Conservation (phyloP, 2,888 invertebrate species). For the Ischnura elegans region DNA sequence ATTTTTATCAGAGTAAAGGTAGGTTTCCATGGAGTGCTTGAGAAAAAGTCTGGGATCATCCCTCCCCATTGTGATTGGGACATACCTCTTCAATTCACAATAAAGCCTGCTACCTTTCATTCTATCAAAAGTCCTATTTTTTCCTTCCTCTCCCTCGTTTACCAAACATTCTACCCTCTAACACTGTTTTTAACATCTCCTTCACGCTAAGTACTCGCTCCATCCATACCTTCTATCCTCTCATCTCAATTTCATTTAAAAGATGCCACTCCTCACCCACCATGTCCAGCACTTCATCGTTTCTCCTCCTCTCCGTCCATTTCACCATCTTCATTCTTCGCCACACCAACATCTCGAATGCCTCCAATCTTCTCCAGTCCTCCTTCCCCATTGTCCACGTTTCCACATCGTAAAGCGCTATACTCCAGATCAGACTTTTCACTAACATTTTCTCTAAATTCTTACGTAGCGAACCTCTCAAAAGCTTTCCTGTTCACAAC, state of each 20-base stretch:
- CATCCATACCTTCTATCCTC: neutral
- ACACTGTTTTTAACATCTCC: neutral
- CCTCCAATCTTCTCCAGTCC: neutral
- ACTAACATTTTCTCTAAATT: too few relatives aligned
- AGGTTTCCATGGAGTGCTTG: too few relatives aligned
- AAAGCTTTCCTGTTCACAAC: too few relatives aligned
- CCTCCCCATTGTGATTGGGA: too few relatives aligned
- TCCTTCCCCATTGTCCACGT: neutral
- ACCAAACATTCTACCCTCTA: neutral
- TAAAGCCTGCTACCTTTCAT: neutral
- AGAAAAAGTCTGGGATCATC: too few relatives aligned
- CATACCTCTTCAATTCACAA: too few relatives aligned
- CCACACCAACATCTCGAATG: neutral
- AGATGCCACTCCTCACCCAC: neutral
- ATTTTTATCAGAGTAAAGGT: too few relatives aligned
- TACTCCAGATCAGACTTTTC: too few relatives aligned
- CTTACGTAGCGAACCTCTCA: too few relatives aligned
- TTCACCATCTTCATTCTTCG: neutral
- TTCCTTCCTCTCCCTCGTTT: neutral
- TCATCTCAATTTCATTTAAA: neutral
- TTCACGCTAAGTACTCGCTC: neutral
- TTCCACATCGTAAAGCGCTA: neutral
- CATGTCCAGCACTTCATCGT: neutral
- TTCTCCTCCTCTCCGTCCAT: neutral
- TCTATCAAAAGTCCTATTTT: neutral